Evolutionary conservation across 2,888 invertebrate species (phyloP), one percentile per base, ranked within the genome.

Genomic region (Rugalucina vietnamica): DNA sequence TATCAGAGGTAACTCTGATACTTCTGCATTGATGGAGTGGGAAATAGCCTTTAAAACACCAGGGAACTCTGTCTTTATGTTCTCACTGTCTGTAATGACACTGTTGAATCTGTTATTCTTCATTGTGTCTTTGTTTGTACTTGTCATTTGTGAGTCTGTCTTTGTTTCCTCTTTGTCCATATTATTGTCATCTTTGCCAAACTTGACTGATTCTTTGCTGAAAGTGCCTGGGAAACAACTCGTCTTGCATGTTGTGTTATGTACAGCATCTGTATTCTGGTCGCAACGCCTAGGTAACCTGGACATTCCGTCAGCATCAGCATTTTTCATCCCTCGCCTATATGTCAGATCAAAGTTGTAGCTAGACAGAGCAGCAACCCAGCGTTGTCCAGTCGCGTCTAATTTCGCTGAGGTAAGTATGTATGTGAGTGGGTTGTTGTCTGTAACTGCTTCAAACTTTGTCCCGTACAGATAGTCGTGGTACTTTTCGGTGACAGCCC

Each of bases 341-440:
- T 54, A 54, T 14, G 4, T 54, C 4, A 54, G 8, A 4, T 18
- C 4, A n/a, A 18, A 54, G 54, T 54, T 54, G 54, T 54, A 54
- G 54, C n/a, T 54, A 3, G n/a, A 18, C 14, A 54, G 21, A 18
- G 8, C 54, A 8, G 54, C 54, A 18, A 54, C 4, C 54, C 54
- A 54, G 54, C 54, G 54, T 8, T 54, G 54, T 4, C 54, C 54
- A 8, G 54, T 18, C 21, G 54, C 54, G 21, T 54, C 54, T n/a
- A 54, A 21, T n/a, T 54, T 54, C 3, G 54, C 85, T 18, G 72
- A 57, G 14, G 85, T 79, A n/a, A 85, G 60, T 5, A 82, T 79
- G 65, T 85, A 85, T 10, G 81, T 79, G 4, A 85, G 57, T 24
- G 85, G 85, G n/a, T n/a, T n/a, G 37, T 85, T 84, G 60, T 84